phyloP scores from a whole-genome alignment of 2,888 invertebrate genomes.

The Agrotis segetum region DNA sequence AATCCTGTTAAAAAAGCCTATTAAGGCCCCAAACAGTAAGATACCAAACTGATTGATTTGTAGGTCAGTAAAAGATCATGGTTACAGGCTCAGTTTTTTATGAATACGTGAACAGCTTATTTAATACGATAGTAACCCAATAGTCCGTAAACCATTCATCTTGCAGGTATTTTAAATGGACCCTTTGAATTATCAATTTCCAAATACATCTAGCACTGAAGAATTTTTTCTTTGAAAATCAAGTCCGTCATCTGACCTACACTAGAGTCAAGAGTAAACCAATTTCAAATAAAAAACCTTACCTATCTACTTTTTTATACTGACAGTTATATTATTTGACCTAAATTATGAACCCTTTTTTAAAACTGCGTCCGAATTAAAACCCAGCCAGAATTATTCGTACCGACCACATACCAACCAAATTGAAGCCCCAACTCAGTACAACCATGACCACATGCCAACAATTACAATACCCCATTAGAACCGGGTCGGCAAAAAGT shows the following conservation, averaged over 20 bases:
- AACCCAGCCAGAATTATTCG: not conserved
- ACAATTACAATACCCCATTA: constrained; percentile 43
- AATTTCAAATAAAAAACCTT: no score
- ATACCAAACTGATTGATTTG: no score
- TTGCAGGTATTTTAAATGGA: not conserved
- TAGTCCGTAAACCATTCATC: not conserved
- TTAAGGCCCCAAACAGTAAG: no score
- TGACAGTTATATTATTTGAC: no score
- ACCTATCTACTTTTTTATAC: no score
- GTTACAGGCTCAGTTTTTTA: not conserved
- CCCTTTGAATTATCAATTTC: no score
- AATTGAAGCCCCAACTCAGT: constrained; percentile 7
- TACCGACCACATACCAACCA: constrained; percentile 12
- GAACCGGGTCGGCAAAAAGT: constrained; percentile 74
- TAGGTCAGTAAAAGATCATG: no score
- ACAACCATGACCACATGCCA: constrained; percentile 24
- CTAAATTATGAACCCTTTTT: not conserved
- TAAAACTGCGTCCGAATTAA: not conserved
- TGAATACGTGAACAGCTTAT: not conserved
- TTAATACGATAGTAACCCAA: not conserved
- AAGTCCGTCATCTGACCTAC: no score
- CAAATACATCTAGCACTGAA: not conserved
- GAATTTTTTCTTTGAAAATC: no score
- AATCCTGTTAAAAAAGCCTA: no score
- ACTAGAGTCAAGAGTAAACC: no score